These are phyloP conservation scores for Tineola bisselliella DNA, from an alignment of 2,888 invertebrate species.

Conservation along the genomic window DNA sequence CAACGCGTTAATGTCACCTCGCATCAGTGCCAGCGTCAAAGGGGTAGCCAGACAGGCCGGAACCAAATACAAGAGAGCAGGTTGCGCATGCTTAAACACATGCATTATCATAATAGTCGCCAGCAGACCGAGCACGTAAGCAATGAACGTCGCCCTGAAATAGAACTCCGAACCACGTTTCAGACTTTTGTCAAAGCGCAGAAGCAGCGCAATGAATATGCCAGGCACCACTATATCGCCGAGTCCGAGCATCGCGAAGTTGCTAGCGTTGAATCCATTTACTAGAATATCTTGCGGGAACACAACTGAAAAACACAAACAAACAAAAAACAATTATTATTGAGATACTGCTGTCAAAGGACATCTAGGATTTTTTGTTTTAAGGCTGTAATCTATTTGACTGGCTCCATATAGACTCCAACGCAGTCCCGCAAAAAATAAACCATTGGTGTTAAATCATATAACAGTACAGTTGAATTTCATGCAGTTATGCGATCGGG, in stretches of 20 bases:
- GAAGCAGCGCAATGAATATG: conserved; percentile 95
- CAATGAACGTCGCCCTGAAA: conserved; percentile 88
- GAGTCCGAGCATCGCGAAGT: conserved; percentile 98
- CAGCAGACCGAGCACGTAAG: conserved; percentile 93
- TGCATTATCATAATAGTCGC: conserved; percentile 98
- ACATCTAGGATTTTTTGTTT: too few relatives aligned
- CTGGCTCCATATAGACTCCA: too few relatives aligned
- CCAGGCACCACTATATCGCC: conserved; percentile 99
- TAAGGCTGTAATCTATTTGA: too few relatives aligned
- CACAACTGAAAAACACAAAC: conserved; percentile 75
- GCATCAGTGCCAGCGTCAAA: conserved; percentile 82
- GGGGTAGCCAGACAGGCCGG: conserved; percentile 96
- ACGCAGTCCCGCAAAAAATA: too few relatives aligned
- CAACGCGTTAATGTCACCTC: conserved; percentile 89
- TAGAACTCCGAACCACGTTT: conserved; percentile 83
- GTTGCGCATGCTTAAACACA: conserved; percentile 97
- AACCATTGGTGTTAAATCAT: too few relatives aligned
- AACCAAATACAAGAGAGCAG: conserved; percentile 95
- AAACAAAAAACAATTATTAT: conserved; percentile 22
- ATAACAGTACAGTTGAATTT: too few relatives aligned
- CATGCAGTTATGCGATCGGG: too few relatives aligned
- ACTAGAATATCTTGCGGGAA: conserved; percentile 98
- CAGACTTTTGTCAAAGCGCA: conserved; percentile 93
- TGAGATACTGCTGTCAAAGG: neutral
- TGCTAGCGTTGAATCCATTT: conserved; percentile 88